Conservation (phyloP, 2,113 vertebrate species). For the Rhadina sibilatrix region DNA sequence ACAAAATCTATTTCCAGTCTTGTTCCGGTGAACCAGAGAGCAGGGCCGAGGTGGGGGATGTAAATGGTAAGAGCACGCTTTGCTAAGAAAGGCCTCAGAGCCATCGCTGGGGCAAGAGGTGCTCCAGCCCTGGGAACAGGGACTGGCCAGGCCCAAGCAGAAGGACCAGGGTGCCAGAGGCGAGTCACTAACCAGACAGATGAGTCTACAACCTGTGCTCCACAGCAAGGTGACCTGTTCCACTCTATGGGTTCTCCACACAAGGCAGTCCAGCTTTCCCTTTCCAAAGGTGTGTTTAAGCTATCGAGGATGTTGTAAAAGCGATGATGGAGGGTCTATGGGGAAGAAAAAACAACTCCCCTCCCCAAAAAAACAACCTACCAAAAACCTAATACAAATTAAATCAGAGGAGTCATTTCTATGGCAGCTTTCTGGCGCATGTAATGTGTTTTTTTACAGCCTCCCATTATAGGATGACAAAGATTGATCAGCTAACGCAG, state of each 20-base stretch:
- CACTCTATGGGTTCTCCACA: not conserved
- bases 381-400: not conserved
- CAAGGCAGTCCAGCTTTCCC: too few species aligned
- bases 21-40: not conserved
- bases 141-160: not conserved
- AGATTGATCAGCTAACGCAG: not conserved
- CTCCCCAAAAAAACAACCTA: not conserved
- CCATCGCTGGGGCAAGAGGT: not conserved
- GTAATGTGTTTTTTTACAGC: not conserved
- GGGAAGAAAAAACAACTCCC: not conserved
- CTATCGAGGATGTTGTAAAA: not conserved
- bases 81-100: not conserved
- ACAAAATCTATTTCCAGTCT: not conserved
- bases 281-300: not conserved
- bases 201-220: not conserved
- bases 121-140: not conserved
- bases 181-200: rapidly evolving
- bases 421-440: not conserved
- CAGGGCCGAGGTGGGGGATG: not conserved
- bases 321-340: not conserved
- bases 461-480: not conserved
- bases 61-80: not conserved
- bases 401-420: not conserved
- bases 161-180: not conserved
- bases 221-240: not conserved